Evolutionary conservation across 2,113 vertebrate species (phyloP), one percentile per base, ranked within the genome.

Genomic region (Eupsittula cactorum): DNA sequence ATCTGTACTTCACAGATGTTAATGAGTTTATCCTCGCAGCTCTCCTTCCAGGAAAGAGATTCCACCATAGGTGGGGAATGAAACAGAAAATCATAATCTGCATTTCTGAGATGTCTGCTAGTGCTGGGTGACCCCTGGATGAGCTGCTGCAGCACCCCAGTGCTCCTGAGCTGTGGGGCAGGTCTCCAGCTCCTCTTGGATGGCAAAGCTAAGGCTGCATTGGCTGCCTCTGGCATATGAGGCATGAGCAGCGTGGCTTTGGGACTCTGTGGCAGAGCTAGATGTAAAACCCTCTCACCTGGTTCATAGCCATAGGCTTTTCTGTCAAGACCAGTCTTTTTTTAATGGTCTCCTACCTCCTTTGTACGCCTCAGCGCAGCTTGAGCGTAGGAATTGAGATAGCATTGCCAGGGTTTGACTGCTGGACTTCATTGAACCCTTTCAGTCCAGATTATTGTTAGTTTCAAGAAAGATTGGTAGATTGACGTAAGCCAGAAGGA

Each of bases 1-100:
- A 35, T 81, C 94, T 84, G 64, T 42, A 6, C 50, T 93, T 92
- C 92, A 75, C 94, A 92, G 88, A 82, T 92, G 67, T 80, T 86
- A 70, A 73, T 35, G 85, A 82, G 75, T 90, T 96, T 84, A 82
- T 82, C 68, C 71, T 92, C 79, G 10, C 79, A 80, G 85, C 64
- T 88, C 70, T 24, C 47, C 70, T 94, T 77, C 78, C 44, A 57
- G 63, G 57, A 28, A 80, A n/a, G 47, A 69, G 85, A n/a, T 60
- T 57, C 82, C 16, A 2, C 88, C 19, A 19, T 31, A 44, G 90
- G 44, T 73, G 71, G 85, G 63, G 67, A 55, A 88, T 52, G 70
- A 88, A 80, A 39, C 3, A 33, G 59, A 18, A 92, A 73, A 80
- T 23, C 9, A 50, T 62, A 39, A 69, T 76, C 77, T 90, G 74